Evolutionary conservation across 2,888 invertebrate species (phyloP).

Genomic region (Leptogaster cylindrica): DNA sequence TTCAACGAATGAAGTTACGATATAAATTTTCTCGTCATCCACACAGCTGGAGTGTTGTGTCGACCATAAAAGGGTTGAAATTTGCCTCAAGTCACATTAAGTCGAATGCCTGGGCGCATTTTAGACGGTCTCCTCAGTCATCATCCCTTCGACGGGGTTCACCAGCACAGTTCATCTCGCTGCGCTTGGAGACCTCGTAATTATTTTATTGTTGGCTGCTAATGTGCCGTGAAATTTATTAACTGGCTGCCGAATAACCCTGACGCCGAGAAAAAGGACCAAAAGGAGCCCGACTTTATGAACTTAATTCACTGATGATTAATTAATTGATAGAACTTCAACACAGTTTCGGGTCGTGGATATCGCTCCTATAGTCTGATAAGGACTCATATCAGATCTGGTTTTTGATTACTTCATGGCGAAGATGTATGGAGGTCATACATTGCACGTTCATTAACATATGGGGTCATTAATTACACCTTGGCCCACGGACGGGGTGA

Average conservation of each 20-base stretch:
- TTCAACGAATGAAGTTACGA: constrained; percentile 6
- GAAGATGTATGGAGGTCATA: constrained; percentile 33
- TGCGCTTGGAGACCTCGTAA: constrained; percentile 48
- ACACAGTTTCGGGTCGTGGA: neutral
- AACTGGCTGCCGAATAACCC: constrained; percentile 32
- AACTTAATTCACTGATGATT: constrained; percentile 29
- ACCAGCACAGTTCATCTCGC: constrained; percentile 5
- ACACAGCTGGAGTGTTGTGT: neutral
- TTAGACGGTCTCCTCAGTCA: neutral
- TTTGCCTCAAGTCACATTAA: neutral
- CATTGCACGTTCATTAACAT: constrained; percentile 25
- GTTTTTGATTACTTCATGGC: constrained; percentile 32
- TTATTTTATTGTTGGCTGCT: constrained; percentile 54
- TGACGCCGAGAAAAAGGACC: constrained; percentile 26
- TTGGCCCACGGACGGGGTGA: neutral
- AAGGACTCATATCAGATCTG: constrained; percentile 2
- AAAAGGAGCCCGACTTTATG: constrained; percentile 18
- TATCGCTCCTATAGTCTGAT: constrained; percentile 9
- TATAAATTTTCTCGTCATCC: constrained; percentile 36
- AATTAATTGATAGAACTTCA: constrained; percentile 23
- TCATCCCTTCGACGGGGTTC: constrained; percentile 9
- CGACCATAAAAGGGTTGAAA: constrained; percentile 35
- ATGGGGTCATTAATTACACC: constrained; percentile 34
- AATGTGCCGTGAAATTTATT: constrained; percentile 55
- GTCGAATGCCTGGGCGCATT: neutral